Evolutionary conservation across 2,888 invertebrate species (phyloP), one percentile per base, ranked within the genome.

Genomic region (Netelia inedita): DNA sequence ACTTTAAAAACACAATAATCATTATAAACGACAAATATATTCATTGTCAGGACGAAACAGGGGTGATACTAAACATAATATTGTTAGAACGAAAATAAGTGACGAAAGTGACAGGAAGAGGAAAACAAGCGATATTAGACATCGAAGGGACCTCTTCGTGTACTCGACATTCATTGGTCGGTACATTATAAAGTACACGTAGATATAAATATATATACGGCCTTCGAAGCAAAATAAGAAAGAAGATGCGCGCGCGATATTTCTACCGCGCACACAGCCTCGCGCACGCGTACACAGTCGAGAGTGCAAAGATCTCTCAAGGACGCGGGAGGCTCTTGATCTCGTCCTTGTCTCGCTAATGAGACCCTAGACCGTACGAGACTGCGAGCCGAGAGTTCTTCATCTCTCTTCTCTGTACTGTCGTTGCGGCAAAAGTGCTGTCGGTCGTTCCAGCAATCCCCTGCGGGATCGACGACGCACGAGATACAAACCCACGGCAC

Each of bases 271-370:
- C 61, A 92, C 90, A 90, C 88, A 89, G n/a, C n/a, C 87, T 16
- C 88, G 74, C 80, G 16, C 35, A 43, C 16, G 10, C 57, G 23
- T 76, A 82, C 79, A 71, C 74, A 74, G 3, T 68, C 41, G 43
- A 61, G 92, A 90, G 93, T 92, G 92, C 93, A 93, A 93, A 92
- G 93, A 93, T 93, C 93, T 88, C 89, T 91, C 93, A 93, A 93
- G 93, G 93, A 82, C 93, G 90, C 86, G 72, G 63, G 76, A 87
- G 86, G 78, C 84, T 84, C 80, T 83, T 88, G 79, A 87, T 88
- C 83, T 86, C 89, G 92, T 92, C 92, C 92, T 92, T 92, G 91
- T 92, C 91, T 91, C 87, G 87, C 90, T 92, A 92, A 92, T 92
- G 90, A 91, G 90, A 82, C 86, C 87, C 88, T 87, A 87, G 85